Evolutionary conservation across 2,113 vertebrate species (phyloP).

Genomic region (Proterorhinus semilunaris): DNA sequence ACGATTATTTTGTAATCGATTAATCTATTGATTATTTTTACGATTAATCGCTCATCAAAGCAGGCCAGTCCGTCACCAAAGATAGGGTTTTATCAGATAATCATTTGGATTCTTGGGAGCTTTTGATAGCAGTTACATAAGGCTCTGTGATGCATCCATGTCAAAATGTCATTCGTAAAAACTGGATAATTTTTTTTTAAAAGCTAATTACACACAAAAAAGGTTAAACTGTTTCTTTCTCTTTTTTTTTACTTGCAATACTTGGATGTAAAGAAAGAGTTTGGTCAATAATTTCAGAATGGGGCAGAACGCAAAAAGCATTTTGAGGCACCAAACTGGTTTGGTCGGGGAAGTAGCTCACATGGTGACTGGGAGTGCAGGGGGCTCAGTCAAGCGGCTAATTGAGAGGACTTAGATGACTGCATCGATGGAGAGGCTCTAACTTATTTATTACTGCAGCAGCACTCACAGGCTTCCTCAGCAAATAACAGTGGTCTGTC

Average conservation of each 20-base stretch:
- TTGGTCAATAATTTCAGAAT: too few relatives aligned
- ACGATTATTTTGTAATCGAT: too few relatives aligned
- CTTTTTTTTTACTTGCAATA: too few relatives aligned
- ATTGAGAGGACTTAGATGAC: conserved; percentile 67
- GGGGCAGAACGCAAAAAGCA: conserved; percentile 10
- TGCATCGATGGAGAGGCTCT: conserved; percentile 67
- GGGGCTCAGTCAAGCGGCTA: conserved; percentile 63
- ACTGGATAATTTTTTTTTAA: too few relatives aligned
- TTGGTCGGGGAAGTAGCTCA: conserved; percentile 26
- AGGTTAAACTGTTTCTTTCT: too few relatives aligned
- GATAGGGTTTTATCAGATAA: neutral
- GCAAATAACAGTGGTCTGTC: conserved; percentile 51
- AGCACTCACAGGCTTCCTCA: conserved; percentile 61
- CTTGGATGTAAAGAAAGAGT: too few relatives aligned
- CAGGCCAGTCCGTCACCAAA: conserved; percentile 4
- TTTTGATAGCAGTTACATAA: neutral
- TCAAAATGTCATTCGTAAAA: too few relatives aligned
- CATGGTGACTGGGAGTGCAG: conserved; percentile 41
- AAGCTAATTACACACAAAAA: too few relatives aligned
- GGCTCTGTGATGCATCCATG: too few relatives aligned
- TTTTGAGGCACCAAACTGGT: conserved; percentile 10
- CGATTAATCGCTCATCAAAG: conserved; percentile 23
- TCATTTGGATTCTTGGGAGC: neutral
- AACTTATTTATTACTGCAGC: conserved; percentile 79
- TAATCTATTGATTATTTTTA: too few relatives aligned